These are phyloP conservation scores for Cyrtonyx montezumae DNA, from an alignment of 2,113 vertebrate genomes.

Conservation along the genomic window DNA sequence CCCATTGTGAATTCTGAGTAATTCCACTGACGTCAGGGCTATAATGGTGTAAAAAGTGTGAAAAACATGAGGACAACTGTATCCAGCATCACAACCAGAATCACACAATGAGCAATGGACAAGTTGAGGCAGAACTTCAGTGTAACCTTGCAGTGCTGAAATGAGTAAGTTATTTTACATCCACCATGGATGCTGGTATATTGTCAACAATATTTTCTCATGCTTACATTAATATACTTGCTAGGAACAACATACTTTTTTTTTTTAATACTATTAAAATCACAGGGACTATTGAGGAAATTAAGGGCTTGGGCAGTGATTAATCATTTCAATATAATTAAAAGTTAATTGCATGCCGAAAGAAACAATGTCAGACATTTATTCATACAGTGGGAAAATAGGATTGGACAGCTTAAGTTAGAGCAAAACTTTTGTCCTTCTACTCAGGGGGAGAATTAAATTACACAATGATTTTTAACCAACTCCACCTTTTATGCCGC, in stretches of 20 bases:
- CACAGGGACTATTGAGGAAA: conserved; percentile 30
- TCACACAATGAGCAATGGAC: background rate
- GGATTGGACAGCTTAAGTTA: background rate
- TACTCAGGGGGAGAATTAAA: conserved; percentile 1
- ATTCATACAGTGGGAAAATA: conserved; percentile 29
- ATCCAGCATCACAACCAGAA: background rate
- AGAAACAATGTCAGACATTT: conserved; percentile 57
- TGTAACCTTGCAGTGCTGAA: background rate
- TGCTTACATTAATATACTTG: background rate
- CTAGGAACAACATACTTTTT: background rate
- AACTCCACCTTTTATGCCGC: conserved; percentile 26
- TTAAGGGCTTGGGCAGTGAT: conserved; percentile 46
- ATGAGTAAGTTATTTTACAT: background rate
- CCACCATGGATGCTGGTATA: background rate
- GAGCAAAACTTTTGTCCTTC: conserved; percentile 26
- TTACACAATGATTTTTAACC: background rate
- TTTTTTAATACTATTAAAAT: conserved; percentile 15
- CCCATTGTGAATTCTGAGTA: background rate
- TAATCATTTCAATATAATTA: conserved; percentile 71
- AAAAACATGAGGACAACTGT: background rate
- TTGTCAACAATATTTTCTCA: conserved; percentile 26
- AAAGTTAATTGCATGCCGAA: conserved; percentile 72
- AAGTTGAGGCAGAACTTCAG: background rate
- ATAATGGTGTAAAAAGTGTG: background rate
- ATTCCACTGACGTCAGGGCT: background rate